Base-by-base conservation (phyloP, 2,113 vertebrate genomes). In the Dicrurus megarhynchus region DNA sequence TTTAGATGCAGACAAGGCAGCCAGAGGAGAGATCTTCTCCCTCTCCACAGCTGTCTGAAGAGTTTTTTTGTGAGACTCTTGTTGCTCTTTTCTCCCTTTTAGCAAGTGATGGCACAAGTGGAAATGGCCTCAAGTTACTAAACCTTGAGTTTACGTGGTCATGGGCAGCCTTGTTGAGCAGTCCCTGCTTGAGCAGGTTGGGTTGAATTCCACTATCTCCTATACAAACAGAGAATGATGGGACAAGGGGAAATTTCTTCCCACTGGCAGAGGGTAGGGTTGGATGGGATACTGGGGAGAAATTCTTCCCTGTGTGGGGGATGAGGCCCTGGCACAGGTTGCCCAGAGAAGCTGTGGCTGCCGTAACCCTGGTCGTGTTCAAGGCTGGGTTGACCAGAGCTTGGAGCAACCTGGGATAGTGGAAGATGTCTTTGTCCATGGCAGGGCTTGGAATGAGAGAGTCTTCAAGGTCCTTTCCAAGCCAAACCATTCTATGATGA, bases 1-100 rank as follows among this genome's bases (percentile, higher is more conserved):
- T 79, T 53, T 35, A 23, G 32, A 23, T 42, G 32, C 37, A 30
- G 33, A 30, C 15, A 30, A 37, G 20, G 26, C 19, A 35, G 24
- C 19, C 60, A 42, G n/a, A n/a, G 6, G 24, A 64, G 24, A 53
- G 14, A 23, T n/a, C 0, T 0, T 52, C 8, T 78, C 37, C 11
- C 11, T 22, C 27, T 44, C 19, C n/a, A 13, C 32, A 18, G 32
- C 24, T 53, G 5, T 64, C 15, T 64, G 15, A 14, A 7, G 18
- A 17, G 3, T 3, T 22, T 9, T n/a, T 44, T n/a, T 30, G 9
- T 0, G 2, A 28, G 37, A 42, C 3, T n/a, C 0, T 15, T 64
- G 2, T 53, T 53, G 24, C 3, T 14, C 24, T 79, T 30, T 79
- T 28, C 59, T n/a, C 14, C 24, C 5, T 64, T 64, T 30, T 23